Percentiles rank a stretch among this genome's conserved stretches.
Evolutionary conservation across 2,797 vertebrate genomes (phyloP).

Genomic region (Aldrovandia affinis): DNA sequence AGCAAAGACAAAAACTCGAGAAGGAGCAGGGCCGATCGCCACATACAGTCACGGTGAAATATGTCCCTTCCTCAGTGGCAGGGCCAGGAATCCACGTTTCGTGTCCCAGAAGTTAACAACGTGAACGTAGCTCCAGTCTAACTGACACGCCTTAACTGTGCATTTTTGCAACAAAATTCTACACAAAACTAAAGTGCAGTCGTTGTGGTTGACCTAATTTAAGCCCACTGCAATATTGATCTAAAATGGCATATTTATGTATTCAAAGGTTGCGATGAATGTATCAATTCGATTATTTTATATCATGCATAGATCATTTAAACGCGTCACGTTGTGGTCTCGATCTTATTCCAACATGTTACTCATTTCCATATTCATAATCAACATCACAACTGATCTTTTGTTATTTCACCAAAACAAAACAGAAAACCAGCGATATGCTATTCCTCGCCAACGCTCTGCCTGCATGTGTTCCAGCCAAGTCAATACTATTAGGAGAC

Average conservation of each 20-base stretch:
- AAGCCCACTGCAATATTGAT: neutral
- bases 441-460: neutral
- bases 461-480: conserved; percentile 12
- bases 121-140: neutral
- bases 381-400: neutral
- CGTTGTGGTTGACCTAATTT: conserved; percentile 3
- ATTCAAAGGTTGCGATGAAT: neutral
- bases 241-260: neutral
- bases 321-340: neutral
- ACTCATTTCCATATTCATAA: neutral
- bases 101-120: neutral
- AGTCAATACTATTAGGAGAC: conserved; percentile 10
- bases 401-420: conserved; percentile 14
- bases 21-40: conserved; percentile 13
- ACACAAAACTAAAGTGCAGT: neutral
- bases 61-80: neutral
- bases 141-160: conserved; percentile 1
- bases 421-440: neutral
- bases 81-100: neutral
- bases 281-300: neutral
- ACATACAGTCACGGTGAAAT: neutral
- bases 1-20: conserved; percentile 6
- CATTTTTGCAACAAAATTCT: neutral
- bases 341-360: neutral
- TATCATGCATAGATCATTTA: neutral